Evolutionary conservation across 2,113 vertebrate genomes (phyloP), one percentile per base, ranked within the genome.

Genomic region (Cyprinus carpio): DNA sequence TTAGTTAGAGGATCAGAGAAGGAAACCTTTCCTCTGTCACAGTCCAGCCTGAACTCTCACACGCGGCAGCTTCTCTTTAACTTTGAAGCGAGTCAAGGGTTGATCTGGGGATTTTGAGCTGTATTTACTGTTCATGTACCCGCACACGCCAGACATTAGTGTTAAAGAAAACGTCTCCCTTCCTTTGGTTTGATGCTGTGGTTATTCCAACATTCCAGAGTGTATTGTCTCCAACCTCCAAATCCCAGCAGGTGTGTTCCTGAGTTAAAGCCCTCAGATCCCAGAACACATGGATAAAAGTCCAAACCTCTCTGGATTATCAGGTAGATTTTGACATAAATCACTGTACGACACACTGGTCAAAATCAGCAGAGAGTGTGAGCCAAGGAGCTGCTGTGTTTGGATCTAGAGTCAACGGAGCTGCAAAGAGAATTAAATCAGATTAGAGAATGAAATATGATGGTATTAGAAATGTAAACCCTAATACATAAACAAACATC

Each of bases 61-160:
- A 71, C 18, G 31, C 67, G 23, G 18, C 0, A 11, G 31, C 67
- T 71, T 23, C 67, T 11, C 18, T 37, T 23, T 37, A 71, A 37
- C 67, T 0, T 31, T 11, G 0, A 37, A 23, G 31, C 0, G 0
- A 37, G 67, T 23, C 8, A 0, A 0, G 16, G 0, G 9, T 71
- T 37, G 4, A 9, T 49, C 46, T 49, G 46, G 46, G 13, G 46
- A 49, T 15, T 4, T 0, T 49, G 13, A 49, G 13, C 13, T 8
- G 13, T 49, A 15, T 49, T 49, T 5, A 1, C 46, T 15, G 4
- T 49, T 0, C 4, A 4, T 49, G 46, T 15, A 49, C 46, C n/a
- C 4, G 4, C 46, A 49, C 46, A 15, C 1, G 13, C 46, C 46
- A 49, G 13, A 49, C 46, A 49, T 49, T 15, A 49, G 46, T 1